These are phyloP conservation scores for Habrosyne pyritoides DNA, from an alignment of 2,888 invertebrate genomes.

Conservation along the genomic window DNA sequence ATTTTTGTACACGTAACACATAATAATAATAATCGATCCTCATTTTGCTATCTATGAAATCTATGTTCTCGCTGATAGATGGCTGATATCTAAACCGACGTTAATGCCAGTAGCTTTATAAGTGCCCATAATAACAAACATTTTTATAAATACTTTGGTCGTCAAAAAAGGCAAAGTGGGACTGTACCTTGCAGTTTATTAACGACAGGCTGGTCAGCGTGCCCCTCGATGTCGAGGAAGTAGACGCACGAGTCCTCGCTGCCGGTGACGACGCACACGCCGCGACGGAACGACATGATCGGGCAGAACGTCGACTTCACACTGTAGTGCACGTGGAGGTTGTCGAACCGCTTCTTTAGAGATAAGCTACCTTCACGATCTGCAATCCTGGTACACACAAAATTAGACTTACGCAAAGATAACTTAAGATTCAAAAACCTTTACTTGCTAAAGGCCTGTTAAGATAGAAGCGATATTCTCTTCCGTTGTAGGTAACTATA, in stretches of 20 bases:
- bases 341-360: constrained; percentile 86
- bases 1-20: no score
- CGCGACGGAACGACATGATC: constrained; percentile 91
- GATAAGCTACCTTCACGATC: constrained; percentile 87
- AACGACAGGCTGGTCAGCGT: constrained; percentile 79
- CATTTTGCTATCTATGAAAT: no score
- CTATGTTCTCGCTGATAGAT: no score
- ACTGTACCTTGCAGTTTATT: constrained; percentile 82
- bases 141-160: not conserved
- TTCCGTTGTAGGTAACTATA: no score
- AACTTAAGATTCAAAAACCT: no score
- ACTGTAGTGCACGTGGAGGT: constrained; percentile 83
- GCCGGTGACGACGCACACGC: constrained; percentile 91
- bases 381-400: constrained; percentile 74
- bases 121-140: no score
- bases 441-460: no score
- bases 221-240: constrained; percentile 89
- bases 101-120: no score
- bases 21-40: no score
- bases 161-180: not conserved
- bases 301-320: constrained; percentile 93
- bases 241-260: constrained; percentile 91
- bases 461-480: no score
- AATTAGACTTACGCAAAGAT: no score
- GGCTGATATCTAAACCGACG: no score